phyloP scores from a whole-genome alignment of 2,113 vertebrate genomes.

The Eurystomus gularis region DNA sequence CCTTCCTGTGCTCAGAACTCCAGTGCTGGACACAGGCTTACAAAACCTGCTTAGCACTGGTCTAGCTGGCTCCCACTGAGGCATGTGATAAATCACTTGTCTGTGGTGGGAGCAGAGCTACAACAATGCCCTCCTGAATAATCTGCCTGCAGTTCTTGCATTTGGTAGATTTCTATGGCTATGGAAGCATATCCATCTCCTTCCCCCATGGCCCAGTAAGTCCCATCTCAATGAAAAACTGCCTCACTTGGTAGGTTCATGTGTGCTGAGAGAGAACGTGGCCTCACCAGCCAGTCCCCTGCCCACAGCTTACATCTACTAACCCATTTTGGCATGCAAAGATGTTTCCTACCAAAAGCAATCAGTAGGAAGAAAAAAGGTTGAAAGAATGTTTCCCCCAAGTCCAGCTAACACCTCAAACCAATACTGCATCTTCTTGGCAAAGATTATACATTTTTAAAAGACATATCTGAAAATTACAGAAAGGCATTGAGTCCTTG shows the following conservation, averaged over 20 bases:
- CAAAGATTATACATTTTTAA: neutral
- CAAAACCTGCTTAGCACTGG: neutral
- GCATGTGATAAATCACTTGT: neutral
- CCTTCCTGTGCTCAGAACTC: neutral
- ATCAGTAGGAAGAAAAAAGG: neutral
- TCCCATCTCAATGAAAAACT: neutral
- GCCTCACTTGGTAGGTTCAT: neutral
- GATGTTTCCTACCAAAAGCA: neutral
- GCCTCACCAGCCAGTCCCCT: neutral
- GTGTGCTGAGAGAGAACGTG: neutral
- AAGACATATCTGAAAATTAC: constrained; percentile 31
- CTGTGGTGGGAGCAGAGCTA: neutral
- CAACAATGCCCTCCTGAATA: neutral
- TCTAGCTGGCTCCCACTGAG: neutral
- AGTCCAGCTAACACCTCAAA: neutral
- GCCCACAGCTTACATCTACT: neutral
- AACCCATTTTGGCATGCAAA: neutral
- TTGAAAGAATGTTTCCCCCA: neutral
- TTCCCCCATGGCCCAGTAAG: neutral
- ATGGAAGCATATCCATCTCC: neutral
- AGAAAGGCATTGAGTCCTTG: constrained; percentile 1
- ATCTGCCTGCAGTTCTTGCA: neutral
- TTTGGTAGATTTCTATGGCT: neutral
- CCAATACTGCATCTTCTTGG: neutral
- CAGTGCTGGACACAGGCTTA: neutral